Conservation (phyloP, 2,797 vertebrate genomes). For the Xiphorhynchus erythropygius region DNA sequence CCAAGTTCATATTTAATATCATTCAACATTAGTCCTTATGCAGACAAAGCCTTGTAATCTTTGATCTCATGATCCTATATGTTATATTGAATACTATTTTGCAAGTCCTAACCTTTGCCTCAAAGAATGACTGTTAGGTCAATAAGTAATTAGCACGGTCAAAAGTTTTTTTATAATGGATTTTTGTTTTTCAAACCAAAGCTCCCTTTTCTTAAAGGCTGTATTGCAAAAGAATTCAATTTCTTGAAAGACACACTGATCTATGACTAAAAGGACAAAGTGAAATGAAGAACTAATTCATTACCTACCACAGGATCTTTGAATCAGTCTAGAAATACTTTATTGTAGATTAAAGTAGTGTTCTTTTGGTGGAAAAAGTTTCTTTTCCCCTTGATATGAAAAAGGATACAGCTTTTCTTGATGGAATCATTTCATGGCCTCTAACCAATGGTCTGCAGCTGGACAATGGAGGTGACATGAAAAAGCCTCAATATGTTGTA, state of each 20-base stretch:
- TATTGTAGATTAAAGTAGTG: neutral
- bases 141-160: constrained; percentile 61
- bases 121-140: constrained; percentile 19
- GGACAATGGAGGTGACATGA: neutral
- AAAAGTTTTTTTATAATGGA: neutral
- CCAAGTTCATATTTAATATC: neutral
- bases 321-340: neutral
- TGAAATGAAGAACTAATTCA: neutral
- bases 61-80: constrained; percentile 29
- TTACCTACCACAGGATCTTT: neutral
- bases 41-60: constrained; percentile 1
- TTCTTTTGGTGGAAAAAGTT: neutral
- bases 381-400: neutral
- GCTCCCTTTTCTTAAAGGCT: neutral
- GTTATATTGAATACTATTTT: constrained; percentile 21
- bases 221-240: constrained; percentile 30
- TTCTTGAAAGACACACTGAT: neutral
- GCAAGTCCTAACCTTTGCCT: constrained; percentile 37
- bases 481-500: neutral
- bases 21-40: neutral
- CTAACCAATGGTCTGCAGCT: neutral
- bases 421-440: neutral
- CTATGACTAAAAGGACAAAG: neutral
- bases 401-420: neutral
- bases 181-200: constrained; percentile 57